Conservation (phyloP, 2,797 vertebrate genomes). For the Mormyrops attenuatus region DNA sequence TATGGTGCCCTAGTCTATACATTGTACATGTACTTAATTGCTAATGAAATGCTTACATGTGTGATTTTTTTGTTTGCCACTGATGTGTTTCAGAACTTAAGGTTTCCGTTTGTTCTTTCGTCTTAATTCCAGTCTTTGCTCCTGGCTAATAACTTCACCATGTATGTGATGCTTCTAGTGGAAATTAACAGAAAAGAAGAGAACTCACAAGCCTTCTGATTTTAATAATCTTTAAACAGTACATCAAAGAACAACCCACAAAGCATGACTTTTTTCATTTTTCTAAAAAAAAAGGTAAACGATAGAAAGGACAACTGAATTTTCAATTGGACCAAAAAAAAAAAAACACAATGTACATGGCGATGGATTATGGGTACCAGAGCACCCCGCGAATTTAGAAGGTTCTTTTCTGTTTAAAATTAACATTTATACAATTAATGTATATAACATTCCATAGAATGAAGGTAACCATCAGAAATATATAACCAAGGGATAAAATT, state of each 20-base stretch:
- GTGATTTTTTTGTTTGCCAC: background rate
- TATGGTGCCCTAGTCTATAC: background rate
- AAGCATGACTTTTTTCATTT: slow-evolving; percentile 37
- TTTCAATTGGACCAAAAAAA: slow-evolving; percentile 26
- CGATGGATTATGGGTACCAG: background rate
- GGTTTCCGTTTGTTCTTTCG: background rate
- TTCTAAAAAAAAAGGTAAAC: slow-evolving; percentile 22
- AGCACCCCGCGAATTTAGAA: slow-evolving; percentile 9
- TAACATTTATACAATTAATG: slow-evolving; percentile 41
- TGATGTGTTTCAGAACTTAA: background rate
- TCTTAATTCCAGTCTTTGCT: background rate
- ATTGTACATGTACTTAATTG: background rate
- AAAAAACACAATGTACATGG: slow-evolving; percentile 4
- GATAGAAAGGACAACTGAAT: slow-evolving; percentile 23
- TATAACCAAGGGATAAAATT: slow-evolving; percentile 70
- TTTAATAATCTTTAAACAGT: slow-evolving; percentile 40
- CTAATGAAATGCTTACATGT: background rate
- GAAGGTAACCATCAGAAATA: slow-evolving; percentile 43
- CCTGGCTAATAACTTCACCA: background rate
- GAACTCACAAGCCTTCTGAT: slow-evolving; percentile 19
- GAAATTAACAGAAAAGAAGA: background rate
- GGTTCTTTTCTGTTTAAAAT: slow-evolving; percentile 25
- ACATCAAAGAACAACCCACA: slow-evolving; percentile 37
- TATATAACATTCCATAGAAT: slow-evolving; percentile 49
- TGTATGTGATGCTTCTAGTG: background rate